Evolutionary conservation across 2,888 invertebrate species (phyloP).

Genomic region (Acronicta aceris): DNA sequence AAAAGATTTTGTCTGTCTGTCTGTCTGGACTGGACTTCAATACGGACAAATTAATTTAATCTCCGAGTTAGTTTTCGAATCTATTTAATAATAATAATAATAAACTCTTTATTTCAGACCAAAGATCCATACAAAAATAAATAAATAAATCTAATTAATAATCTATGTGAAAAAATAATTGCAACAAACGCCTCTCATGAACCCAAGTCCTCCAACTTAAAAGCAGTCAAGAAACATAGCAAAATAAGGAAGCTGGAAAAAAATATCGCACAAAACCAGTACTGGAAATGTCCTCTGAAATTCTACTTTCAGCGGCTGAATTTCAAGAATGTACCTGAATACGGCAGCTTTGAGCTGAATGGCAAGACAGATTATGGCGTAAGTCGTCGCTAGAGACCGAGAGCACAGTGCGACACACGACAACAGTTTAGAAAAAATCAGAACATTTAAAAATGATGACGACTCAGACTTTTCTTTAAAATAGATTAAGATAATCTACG

Average conservation of each 20-base stretch:
- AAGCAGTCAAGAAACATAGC: slow-evolving; percentile 19
- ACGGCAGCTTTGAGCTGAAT: slow-evolving; percentile 64
- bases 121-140: too few relatives aligned
- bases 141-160: too few relatives aligned
- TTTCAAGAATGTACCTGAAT: slow-evolving; percentile 67
- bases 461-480: too few relatives aligned
- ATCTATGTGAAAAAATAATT: too few relatives aligned
- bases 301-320: slow-evolving; percentile 58
- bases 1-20: too few relatives aligned
- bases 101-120: too few relatives aligned
- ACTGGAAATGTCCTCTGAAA: slow-evolving; percentile 55
- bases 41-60: too few relatives aligned
- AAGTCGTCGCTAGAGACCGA: slow-evolving; percentile 61
- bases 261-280: slow-evolving; percentile 55
- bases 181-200: not conserved
- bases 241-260: slow-evolving; percentile 38
- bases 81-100: too few relatives aligned
- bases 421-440: slow-evolving; percentile 27
- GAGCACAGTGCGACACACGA: slow-evolving; percentile 50
- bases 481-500: too few relatives aligned
- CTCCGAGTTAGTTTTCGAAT: too few relatives aligned
- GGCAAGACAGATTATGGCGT: slow-evolving; percentile 69
- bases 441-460: too few relatives aligned
- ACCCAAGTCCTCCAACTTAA: slow-evolving; percentile 25
- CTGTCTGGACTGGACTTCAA: too few relatives aligned